These are phyloP conservation scores for Nomada fabriciana DNA, from an alignment of 2,888 invertebrate genomes.

Conservation along the genomic window DNA sequence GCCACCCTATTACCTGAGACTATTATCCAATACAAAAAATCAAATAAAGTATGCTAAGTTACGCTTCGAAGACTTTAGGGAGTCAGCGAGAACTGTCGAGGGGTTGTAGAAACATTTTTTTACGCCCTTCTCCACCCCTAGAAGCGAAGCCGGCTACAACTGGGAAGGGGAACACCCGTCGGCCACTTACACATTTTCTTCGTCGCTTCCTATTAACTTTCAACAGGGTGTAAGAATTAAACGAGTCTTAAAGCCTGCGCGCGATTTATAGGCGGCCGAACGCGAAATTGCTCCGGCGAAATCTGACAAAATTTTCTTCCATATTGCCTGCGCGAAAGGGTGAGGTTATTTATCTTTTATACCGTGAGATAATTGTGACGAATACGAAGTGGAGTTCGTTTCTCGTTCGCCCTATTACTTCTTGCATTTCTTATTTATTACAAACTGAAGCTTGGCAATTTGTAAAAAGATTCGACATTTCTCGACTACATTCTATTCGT, in stretches of 20 bases:
- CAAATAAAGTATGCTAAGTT: conserved; percentile 84
- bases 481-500: no score
- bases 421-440: no score
- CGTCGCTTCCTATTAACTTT: conserved; percentile 72
- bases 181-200: conserved; percentile 63
- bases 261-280: conserved; percentile 63
- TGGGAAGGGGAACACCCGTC: conserved; percentile 52
- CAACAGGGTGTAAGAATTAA: conserved; percentile 74
- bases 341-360: background rate
- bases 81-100: conserved; percentile 68
- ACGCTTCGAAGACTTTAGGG: conserved; percentile 79
- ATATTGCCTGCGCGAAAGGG: background rate
- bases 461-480: no score
- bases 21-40: conserved; percentile 85
- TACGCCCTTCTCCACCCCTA: conserved; percentile 31
- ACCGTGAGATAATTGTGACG: background rate
- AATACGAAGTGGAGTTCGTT: background rate
- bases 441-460: no score
- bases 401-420: no score
- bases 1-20: conserved; percentile 83
- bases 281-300: conserved; percentile 42
- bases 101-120: conserved; percentile 74
- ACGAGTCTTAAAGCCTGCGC: conserved; percentile 54
- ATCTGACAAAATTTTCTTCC: conserved; percentile 30
- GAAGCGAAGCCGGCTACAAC: conserved; percentile 5